Percentiles rank a stretch among this genome's conserved stretches.
phyloP scores from a whole-genome alignment of 1,140 invertebrate genomes.

The Scylla paramamosain region DNA sequence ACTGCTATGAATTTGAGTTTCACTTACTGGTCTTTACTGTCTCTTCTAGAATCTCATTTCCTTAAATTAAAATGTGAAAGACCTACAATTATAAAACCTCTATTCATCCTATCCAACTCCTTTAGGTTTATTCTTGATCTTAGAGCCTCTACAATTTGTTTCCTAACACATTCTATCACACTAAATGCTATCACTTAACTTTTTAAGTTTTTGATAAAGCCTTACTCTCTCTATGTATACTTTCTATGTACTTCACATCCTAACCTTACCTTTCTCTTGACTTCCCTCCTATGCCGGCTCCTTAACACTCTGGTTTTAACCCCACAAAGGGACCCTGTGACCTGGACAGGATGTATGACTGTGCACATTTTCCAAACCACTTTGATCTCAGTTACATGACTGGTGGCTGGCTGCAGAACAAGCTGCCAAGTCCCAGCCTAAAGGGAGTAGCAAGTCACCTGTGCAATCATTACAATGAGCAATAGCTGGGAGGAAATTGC shows the following conservation, averaged over 20 bases:
- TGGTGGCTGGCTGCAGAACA: neutral
- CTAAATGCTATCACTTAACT: neutral
- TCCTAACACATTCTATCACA: neutral
- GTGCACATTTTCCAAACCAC: neutral
- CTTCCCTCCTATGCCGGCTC: neutral
- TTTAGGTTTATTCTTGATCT: no score
- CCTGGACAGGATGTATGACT: neutral
- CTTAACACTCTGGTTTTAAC: no score
- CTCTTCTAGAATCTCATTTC: no score
- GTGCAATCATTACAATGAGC: neutral
- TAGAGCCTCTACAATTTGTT: no score
- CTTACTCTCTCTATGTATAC: no score
- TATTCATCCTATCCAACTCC: no score
- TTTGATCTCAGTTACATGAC: neutral
- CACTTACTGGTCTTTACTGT: no score
- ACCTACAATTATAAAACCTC: no score
- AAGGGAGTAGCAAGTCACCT: neutral
- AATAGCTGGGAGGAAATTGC: neutral
- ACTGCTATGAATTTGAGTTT: no score
- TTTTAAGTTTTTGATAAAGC: neutral
- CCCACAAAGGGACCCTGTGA: neutral
- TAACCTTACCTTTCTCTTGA: neutral
- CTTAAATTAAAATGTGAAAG: no score
- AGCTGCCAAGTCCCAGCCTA: no score
- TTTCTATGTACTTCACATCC: no score